Evolutionary conservation across 2,888 invertebrate species (phyloP), one percentile per base, ranked within the genome.

Genomic region (Atrina japonica): DNA sequence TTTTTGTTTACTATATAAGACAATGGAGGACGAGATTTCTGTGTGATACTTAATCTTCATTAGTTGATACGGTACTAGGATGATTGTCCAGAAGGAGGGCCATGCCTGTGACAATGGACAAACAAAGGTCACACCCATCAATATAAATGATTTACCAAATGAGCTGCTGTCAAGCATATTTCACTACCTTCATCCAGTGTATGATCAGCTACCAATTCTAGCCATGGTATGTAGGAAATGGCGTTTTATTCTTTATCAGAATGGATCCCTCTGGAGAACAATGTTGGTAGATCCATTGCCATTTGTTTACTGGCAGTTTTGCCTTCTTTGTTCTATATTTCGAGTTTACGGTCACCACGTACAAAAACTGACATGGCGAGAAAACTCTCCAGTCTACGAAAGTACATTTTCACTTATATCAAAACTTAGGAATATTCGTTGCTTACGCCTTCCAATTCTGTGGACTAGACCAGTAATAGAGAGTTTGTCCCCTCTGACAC

Each of bases 391-490:
- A 0, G 85, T 85, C 2, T 85, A 83, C 60, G 82, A 83, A 56
- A 78, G 80, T 52, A 75, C 84, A 7, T 85, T 85, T 69, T 73
- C 80, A 0, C 69, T 81, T 27, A 81, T 85, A 58, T 77, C 83
- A 2, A 68, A 76, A 5, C 71, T 85, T 3, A 50, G 58, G 29
- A 82, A 80, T 47, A 72, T 85, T 27, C 76, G 77, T 27, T 76
- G 70, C 56, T 70, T 85, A 3, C 75, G 81, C 25, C 66, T 85
- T 30, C 85, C 85, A n/a, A 82, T 85, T 52, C 67, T 85, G 25
- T 85, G 85, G 85, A 85, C 84, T 0, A 67, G 73, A 23, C 70
- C 73, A 0, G 82, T 85, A 11, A 76, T 84, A n/a, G 78, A 83
- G 43, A 81, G 68, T 9, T 66, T 84, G 29, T 75, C 78, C 7